A percentile compares a stretch with the other conserved stretches of the same genome.
phyloP scores from a whole-genome alignment of 2,797 vertebrate genomes.

The Sphenodon punctatus region DNA sequence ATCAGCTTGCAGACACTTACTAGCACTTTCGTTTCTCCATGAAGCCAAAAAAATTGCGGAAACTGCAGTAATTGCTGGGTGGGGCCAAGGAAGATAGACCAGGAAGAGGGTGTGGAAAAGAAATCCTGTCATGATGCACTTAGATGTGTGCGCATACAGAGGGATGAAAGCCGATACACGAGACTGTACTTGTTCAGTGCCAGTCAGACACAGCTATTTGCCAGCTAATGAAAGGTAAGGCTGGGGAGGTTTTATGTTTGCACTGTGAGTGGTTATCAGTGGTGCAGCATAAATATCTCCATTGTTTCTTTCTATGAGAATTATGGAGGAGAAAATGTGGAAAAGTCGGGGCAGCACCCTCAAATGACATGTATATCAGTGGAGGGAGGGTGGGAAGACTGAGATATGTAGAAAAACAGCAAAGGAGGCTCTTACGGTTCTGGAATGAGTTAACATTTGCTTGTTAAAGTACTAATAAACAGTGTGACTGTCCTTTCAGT shows the following conservation, averaged over 20 bases:
- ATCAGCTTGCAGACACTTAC: not conserved
- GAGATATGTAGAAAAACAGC: not conserved
- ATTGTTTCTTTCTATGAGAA: not conserved
- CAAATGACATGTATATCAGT: too few relatives aligned
- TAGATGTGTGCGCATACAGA: not conserved
- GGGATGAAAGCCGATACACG: not conserved
- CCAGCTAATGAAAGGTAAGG: not conserved
- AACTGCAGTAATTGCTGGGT: not conserved
- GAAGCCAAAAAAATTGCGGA: not conserved
- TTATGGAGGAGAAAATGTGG: not conserved
- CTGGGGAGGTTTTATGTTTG: not conserved
- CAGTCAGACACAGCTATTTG: not conserved
- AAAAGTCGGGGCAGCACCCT: too few relatives aligned
- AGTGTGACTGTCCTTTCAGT: too few relatives aligned
- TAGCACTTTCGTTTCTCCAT: slow-evolving; percentile 18
- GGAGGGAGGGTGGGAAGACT: too few relatives aligned
- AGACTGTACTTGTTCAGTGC: not conserved
- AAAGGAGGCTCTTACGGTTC: not conserved
- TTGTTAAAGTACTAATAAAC: not conserved
- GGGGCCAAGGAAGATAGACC: not conserved
- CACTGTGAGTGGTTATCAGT: not conserved
- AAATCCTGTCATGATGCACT: not conserved
- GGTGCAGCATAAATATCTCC: not conserved
- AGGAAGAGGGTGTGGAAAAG: not conserved
- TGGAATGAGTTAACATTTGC: not conserved